Base-by-base conservation (phyloP, 2,113 vertebrate species). In the Microtus richardsoni region DNA sequence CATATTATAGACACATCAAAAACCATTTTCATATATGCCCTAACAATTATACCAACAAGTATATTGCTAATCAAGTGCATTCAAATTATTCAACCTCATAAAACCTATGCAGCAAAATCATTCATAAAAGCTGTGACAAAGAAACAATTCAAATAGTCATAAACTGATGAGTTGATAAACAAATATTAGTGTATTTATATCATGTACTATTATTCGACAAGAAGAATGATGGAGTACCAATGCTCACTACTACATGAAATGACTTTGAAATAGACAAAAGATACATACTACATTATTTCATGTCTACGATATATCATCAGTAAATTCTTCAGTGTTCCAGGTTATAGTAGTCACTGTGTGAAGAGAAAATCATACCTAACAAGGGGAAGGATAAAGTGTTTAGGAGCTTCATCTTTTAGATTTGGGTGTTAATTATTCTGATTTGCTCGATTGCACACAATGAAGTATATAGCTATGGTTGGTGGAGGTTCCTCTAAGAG, bases 371-470 rank as follows among this genome's bases (percentile, higher is more conserved):
- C 52, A 70, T 2, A 13, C 66, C 49, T 86, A 4, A 92, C 24
- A 2, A 60, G 4, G 36, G 7, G 66, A 24, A 74, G 41, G 41
- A 60, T 84, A 28, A 24, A 11, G 78, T 22, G 39, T 77, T 47
- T 9, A n/a, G 30, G 28, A 52, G 83, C 75, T 79, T 49, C 54
- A 77, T 26, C 83, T 70, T 85, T 36, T 86, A 88, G 17, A 85
- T 71, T 16, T 16, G 11, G 17, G 4, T 77, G 36, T 26, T 90
- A 14, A 60, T 95, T 68, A 93, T 1, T 70, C 68, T 47, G 22
- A 3, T 64, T 84, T 94, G 21, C 68, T 88, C n/a, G 75, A 92
- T 66, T 94, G 58, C 36, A 93, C 95, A 91, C 36, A 91, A 88
- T 86, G 54, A 92, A 41, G 17, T 77, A 30, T 39, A 49, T 54